Base-by-base conservation (phyloP, 2,888 invertebrate genomes). In the Flexamia atlantica region DNA sequence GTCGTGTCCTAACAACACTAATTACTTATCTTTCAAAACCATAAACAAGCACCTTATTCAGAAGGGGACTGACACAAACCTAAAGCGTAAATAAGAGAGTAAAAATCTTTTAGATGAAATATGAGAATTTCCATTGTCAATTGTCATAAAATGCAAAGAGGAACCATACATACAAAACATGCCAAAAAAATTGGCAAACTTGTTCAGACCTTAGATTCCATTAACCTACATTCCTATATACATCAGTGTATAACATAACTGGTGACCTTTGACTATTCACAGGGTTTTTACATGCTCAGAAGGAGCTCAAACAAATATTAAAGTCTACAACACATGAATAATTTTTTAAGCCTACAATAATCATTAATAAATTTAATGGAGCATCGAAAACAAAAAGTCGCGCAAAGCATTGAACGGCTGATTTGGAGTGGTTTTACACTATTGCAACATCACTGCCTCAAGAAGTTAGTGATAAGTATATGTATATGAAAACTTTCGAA, bases 91-190 rank as follows among this genome's bases (percentile, higher is more conserved):
- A 57, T 57, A 36, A 36, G 36, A 36, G 5, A 36, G 36, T 36
- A 36, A 57, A 57, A 23, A 57, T 57, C 23, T 57, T 17, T 46
- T 46, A 46, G 12, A 46, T 46, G 4, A 10, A 57, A 23, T 23
- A 23, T 57, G 57, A 57, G 20, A 57, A 57, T 36, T 36, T 4
- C 9, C 9, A 36, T 36, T 36, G 36, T 36, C 9, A 36, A 2
- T 57, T 57, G 57, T 23, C 57, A 23, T 57, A 57, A 57, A 57
- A 57, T 57, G 57, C 57, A 57, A 57, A 57, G 23, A 57, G 57
- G 57, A 57, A 57, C 57, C 57, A 57, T 57, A 17, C 20, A 57
- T 20, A 57, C 9, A 36, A 36, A 36, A 57, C 57, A 36, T 57
- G 20, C 57, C 57, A 23, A 57, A 23, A 57, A 57, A 4, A 23